Evolutionary conservation across 2,888 invertebrate species (phyloP), one percentile per base, ranked within the genome.

Genomic region (Zaprionus bogoriensis): DNA sequence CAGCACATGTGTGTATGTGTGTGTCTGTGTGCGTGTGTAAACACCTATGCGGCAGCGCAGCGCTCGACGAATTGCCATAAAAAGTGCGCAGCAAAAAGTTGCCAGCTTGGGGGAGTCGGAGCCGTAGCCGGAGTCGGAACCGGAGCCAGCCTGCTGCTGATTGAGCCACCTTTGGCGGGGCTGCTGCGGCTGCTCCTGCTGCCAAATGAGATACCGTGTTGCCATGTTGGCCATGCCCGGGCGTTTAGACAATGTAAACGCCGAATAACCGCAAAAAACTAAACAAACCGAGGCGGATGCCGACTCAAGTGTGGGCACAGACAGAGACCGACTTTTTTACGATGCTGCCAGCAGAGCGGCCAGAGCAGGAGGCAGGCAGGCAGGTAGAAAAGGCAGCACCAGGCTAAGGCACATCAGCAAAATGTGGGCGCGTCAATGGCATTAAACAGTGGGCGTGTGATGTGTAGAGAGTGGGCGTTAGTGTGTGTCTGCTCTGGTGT

Each of bases 211-310:
- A 73, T 73, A 44, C 55, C 63, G 55, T 61, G 32, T 27, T 32
- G 65, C 50, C 14, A 1, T 77, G 67, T 77, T 78, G 67, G 81
- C 69, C 74, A 45, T 61, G 67, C 76, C 71, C 79, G 74, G 69
- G 62, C 74, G 81, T 79, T 86, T 77, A 83, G 81, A 86, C 86
- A 86, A 86, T 82, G 82, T 82, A 86, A 86, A 86, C 80, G 84
- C 59, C 47, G 61, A 55, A 65, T 68, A 74, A 71, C 68, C 69
- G 58, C 71, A 82, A 86, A 79, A 76, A 84, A 81, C 70, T 69
- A 81, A 84, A 77, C 74, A 87, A 87, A 78, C 68, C 67, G 65
- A 74, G 67, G 70, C 51, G 58, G 61, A 51, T 22, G 36, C 28
- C 25, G 38, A 7, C 53, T 83, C 70, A 83, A 80, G 78, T 83